Percentiles rank a stretch among this genome's conserved stretches.
phyloP scores from a whole-genome alignment of 2,797 vertebrate species.

The Taenioides sp. region DNA sequence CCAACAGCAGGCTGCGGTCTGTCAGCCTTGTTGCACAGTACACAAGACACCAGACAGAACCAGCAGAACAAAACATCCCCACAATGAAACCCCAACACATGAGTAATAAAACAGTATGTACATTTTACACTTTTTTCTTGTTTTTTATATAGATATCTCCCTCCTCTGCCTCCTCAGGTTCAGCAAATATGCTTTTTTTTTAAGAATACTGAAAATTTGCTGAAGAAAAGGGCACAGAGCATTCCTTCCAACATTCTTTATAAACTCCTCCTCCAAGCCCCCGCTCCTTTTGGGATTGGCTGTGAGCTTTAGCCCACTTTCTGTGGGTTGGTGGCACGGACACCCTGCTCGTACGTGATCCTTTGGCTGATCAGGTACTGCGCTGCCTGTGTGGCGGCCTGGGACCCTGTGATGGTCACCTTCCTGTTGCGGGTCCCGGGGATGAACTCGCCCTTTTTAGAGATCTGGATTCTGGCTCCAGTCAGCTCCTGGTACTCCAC shows the following conservation, averaged over 20 bases:
- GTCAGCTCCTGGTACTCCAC: constrained; percentile 98
- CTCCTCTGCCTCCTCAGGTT: constrained; percentile 73
- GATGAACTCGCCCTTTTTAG: constrained; percentile 96
- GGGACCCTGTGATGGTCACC: constrained; percentile 94
- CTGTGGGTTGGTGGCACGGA: constrained; percentile 94
- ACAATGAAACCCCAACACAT: constrained; percentile 79
- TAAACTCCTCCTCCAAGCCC: constrained; percentile 73
- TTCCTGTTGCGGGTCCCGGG: constrained; percentile 95
- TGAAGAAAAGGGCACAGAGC: constrained; percentile 72
- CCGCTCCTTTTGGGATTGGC: constrained; percentile 67
- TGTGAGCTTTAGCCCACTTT: constrained; percentile 89
- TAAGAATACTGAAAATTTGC: constrained; percentile 82
- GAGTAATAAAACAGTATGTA: constrained; percentile 88
- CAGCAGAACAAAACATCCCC: constrained; percentile 67
- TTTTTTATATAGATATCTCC: constrained; percentile 72
- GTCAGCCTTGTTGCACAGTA: constrained; percentile 79
- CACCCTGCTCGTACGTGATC: constrained; percentile 96
- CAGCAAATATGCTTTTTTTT: constrained; percentile 67
- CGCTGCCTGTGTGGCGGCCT: constrained; percentile 91
- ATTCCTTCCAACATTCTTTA: constrained; percentile 76
- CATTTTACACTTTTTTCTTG: constrained; percentile 84
- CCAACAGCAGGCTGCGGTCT: constrained; percentile 67
- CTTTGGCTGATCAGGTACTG: constrained; percentile 97
- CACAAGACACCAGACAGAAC: constrained; percentile 72
- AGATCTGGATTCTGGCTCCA: constrained; percentile 94